phyloP scores from a whole-genome alignment of 2,797 vertebrate genomes.

The Harpagifer antarcticus region DNA sequence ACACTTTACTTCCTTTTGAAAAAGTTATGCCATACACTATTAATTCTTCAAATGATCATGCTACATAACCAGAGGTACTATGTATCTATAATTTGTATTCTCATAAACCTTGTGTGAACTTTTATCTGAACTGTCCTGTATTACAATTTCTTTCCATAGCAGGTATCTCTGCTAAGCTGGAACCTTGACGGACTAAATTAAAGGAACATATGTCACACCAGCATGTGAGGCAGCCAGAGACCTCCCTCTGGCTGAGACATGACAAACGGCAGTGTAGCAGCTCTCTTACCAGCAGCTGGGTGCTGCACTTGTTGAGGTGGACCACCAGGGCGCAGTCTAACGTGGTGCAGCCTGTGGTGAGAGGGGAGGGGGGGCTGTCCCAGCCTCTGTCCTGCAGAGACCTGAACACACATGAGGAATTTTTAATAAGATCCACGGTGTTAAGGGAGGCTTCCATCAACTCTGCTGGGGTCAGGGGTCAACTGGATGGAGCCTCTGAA shows the following conservation, averaged over 20 bases:
- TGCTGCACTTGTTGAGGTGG: constrained; percentile 91
- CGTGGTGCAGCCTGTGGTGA: constrained; percentile 88
- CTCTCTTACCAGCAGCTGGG: constrained; percentile 90
- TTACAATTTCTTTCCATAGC: background rate
- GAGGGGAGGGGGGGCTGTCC: constrained; percentile 78
- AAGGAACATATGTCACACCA: background rate
- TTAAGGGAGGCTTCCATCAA: background rate
- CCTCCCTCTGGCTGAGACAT: background rate
- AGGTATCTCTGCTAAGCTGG: background rate
- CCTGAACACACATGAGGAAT: constrained; percentile 25
- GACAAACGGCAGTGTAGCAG: background rate
- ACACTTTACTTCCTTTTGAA: constrained; percentile 3
- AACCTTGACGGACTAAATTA: background rate
- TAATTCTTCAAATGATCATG: background rate
- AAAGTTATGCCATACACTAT: background rate
- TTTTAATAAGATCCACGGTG: background rate
- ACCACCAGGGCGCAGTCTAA: constrained; percentile 90
- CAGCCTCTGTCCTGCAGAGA: constrained; percentile 72
- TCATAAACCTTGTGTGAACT: background rate
- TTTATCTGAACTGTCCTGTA: background rate
- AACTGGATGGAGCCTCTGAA: background rate
- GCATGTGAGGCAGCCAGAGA: background rate
- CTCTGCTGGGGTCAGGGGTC: background rate
- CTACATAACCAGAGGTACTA: background rate
- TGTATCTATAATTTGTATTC: background rate